Evolutionary conservation across 2,888 invertebrate genomes (phyloP), one percentile per base, ranked within the genome.

Genomic region (Scaptomyza cyrtandrae): DNA sequence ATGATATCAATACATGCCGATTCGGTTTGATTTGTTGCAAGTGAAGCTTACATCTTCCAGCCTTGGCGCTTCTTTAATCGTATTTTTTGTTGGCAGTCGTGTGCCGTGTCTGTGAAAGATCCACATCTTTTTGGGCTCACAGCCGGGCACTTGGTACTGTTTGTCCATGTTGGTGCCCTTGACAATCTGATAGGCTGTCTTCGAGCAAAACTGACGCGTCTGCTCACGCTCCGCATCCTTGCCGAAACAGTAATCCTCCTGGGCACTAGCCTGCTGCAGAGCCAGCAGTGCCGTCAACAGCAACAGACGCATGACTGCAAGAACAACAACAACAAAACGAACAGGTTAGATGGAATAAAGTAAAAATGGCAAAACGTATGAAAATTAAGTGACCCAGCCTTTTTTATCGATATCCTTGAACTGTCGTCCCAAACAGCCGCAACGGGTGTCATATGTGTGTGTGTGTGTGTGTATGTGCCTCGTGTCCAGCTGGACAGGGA

Each of bases 111-210:
- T 93, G 74, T 93, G 93, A 49, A 95, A 90, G 85, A 95, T 93
- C 96, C 96, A 97, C 64, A 96, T 93, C 75, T 96, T 96, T 1
- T 93, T 91, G 0, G 96, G 95, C 64, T 93, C 92, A 83, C 97
- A 97, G 79, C 95, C 94, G 78, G 95, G 95, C 43, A 96, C 94
- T 55, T 93, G 93, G 71, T 95, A 94, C 60, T 94, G 93, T 67
- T 93, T 93, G 0, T 93, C 93, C 14, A 88, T 78, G 61, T 93
- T 93, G 39, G 94, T 93, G 45, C 94, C 94, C 69, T 93, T 94
- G 14, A 94, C 94, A 78, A 95, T 94, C 80, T 95, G 94, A 89
- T 97, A 97, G 0, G 96, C 94, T 0, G 97, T 96, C 92, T 96
- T 96, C 6, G 95, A 94, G 10, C 94, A 95, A 89, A 96, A 96